Evolutionary conservation across 2,113 vertebrate species (phyloP), one percentile per base, ranked within the genome.

Genomic region (Eptatretus burgeri): DNA sequence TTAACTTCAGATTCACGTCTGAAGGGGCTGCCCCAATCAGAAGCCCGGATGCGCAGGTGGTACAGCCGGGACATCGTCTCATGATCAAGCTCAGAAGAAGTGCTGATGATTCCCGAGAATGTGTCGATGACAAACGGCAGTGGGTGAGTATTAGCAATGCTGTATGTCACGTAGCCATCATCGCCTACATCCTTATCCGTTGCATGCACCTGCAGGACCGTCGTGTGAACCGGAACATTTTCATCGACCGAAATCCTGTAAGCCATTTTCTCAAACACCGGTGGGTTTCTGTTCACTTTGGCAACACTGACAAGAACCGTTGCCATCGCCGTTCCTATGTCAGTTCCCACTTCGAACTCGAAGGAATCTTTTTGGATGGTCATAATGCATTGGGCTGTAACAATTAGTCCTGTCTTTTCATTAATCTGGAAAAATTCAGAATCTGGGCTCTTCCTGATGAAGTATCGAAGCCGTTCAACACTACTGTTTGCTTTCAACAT

Each of bases 61-160:
- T 98, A 98, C 71, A 98, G 77, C 63, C 89, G 84, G 4, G 88
- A 85, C 87, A 93, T 91, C 65, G 95, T 70, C 66, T 98, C 89
- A 67, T 98, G 95, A 79, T 98, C 85, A 66, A 95, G 69, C 20
- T 75, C 73, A 71, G 85, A 82, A 1, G 81, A 78, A n/a, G 82
- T 94, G 66, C 79, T 85, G 73, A 98, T 80, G 14, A 81, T 71
- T 14, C 91, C 91, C 4, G 75, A 80, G 71, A 95, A 94, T 70
- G 85, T 83, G 73, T 94, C 77, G 10, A 98, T 87, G 62, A 75
- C 77, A 70, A 98, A 95, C 0, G 87, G 89, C 68, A 85, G 80
- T 4, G 76, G 81, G 70, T 72, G 81, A 19, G 82, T 19, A 63
- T 91, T 94, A 62, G 84, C 80, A 52, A 98, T 83, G 68, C 82